Conservation (phyloP, 2,797 vertebrate species). For the Xenops minutus region DNA sequence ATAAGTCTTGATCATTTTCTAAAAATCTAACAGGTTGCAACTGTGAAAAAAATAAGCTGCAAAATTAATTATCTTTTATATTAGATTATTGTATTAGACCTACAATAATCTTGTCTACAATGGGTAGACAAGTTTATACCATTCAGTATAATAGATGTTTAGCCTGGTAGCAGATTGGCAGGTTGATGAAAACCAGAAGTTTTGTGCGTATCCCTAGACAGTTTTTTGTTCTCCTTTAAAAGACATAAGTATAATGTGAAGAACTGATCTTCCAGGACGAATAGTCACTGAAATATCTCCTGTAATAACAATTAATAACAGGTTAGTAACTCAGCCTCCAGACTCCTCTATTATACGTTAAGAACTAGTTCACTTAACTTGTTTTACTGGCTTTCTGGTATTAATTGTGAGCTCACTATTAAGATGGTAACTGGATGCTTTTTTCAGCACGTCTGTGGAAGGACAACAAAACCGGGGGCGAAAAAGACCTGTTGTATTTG, state of each 20-base stretch:
- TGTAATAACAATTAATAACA: conserved; percentile 23
- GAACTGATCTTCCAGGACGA: neutral
- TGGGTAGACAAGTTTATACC: neutral
- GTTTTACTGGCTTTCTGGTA: conserved; percentile 19
- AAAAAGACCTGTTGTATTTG: neutral
- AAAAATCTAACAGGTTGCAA: neutral
- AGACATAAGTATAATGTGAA: neutral
- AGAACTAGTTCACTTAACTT: conserved; percentile 11
- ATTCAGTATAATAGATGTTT: neutral
- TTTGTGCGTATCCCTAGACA: neutral
- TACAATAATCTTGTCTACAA: too few relatives aligned
- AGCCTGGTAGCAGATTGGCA: neutral
- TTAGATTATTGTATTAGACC: neutral
- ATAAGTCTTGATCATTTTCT: neutral
- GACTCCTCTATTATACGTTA: neutral
- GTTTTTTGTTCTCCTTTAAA: neutral
- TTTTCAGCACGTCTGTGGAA: neutral
- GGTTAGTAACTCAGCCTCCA: neutral
- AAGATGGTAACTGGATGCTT: neutral
- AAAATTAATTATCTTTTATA: neutral
- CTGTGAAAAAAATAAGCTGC: neutral
- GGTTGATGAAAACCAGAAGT: neutral
- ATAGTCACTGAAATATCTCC: neutral
- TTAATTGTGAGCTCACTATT: neutral
- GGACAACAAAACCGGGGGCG: neutral